Base-by-base conservation (phyloP, 2,888 invertebrate species). In the Athripsodes cinereus region DNA sequence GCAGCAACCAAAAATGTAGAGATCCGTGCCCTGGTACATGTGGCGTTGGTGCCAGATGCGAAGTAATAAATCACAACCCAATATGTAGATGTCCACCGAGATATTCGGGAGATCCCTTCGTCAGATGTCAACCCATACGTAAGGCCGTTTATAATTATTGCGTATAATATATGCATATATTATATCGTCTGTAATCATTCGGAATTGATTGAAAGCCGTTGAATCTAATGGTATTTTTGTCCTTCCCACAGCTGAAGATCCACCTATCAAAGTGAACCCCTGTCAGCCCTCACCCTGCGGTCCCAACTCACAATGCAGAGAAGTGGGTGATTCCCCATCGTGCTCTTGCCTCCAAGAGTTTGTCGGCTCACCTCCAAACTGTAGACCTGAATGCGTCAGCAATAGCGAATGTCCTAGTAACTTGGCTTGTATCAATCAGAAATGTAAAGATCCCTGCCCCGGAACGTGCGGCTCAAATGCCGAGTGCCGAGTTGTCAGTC, bases 21-120 rank as follows among this genome's bases (percentile, higher is more conserved):
- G 84, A 90, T 71, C 90, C 90, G 13, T 91, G 91, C 68, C 79
- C 83, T n/a, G 88, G 88, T 26, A 78, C 85, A 18, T 91, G 90
- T 69, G 90, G 90, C 22, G 74, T 82, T 51, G 80, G 81, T 65
- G 86, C 90, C 5, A 78, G 80, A 64, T 91, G 90, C 68, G 82
- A 84, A 69, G 86, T 89, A 2, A 76, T 86, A 18, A 88, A 87
- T 70, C 87, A 91, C 66, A 85, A 85, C 67, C 87, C 88, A 2
- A 84, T 86, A 66, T 89, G 89, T 69, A 82, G 81, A 49, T 90
- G 89, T 67, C 79, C 81, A 26, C 65, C 75, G 6, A 76, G 47
- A 16, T 58, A 81, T 62, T 81, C 82, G 13, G 90, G 90, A 49
- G 86, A 90, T 78, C 88, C 90, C 22, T 90, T 90, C 68, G 73